Base-by-base conservation (phyloP, 2,797 vertebrate species). In the Mormyrops boulengeri region DNA sequence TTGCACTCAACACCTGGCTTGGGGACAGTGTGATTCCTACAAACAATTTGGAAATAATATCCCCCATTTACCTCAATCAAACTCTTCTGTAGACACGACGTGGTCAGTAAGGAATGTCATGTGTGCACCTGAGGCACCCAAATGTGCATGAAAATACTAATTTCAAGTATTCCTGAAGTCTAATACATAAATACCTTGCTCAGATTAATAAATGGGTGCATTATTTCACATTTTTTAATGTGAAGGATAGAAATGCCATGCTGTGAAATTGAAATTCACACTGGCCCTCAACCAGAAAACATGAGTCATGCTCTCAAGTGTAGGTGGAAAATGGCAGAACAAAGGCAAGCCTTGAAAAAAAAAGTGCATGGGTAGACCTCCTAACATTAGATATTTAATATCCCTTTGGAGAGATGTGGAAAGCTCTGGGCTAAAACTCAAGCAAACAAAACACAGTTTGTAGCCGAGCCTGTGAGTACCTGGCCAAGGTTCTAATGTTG, bases 251-350 rank as follows among this genome's bases (percentile, higher is more conserved):
- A 17, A 84, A 84, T 12, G 44, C 80, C 9, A 8, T 84, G 44
- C 52, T 87, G 8, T 6, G n/a, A 19, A 4, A 88, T 34, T 60
- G 87, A 88, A 84, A 91, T 90, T 50, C 86, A 9, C 17, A 22
- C 44, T 73, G 86, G 55, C 49, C 47, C 84, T 47, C 66, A 44
- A 55, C 82, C 82, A 90, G 87, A 89, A 69, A 82, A 11, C 49
- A 73, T 89, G 90, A 91, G 53, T 91, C 90, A 91, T 62, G 49
- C 50, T 41, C 38, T 57, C 26, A 11, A 77, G 50, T 47, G 87
- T 88, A 22, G 87, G 87, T 5, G 87, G 55, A 62, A 60, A 62
- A 88, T 6, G 57, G 38, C 53, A 41, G 17, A n/a, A 62, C 53
- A 88, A 62, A 88, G 7, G 55, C 55, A 88, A 57, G 49, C 14